A percentile compares a stretch with the other conserved stretches of the same genome.
Evolutionary conservation across 2,113 vertebrate genomes (phyloP).

Genomic region (Stegostoma tigrinum): DNA sequence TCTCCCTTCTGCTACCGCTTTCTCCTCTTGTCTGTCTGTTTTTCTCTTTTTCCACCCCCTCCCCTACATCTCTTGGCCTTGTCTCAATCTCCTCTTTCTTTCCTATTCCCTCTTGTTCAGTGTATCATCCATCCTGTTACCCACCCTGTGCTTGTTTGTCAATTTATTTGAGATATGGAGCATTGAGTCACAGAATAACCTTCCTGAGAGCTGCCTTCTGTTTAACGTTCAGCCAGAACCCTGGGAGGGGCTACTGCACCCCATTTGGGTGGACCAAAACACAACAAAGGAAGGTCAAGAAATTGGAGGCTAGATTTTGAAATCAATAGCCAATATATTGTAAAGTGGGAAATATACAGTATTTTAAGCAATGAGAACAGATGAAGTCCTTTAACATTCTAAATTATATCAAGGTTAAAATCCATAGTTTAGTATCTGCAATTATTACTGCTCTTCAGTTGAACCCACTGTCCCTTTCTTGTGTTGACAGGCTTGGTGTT

Average conservation of each 20-base stretch:
- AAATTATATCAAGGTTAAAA: conserved; percentile 3
- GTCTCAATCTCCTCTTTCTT: neutral
- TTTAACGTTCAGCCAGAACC: neutral
- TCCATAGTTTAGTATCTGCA: neutral
- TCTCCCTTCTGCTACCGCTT: neutral
- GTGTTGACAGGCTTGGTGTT: conserved; percentile 2
- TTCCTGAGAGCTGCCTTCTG: neutral
- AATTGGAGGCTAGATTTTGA: neutral
- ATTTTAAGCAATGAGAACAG: neutral
- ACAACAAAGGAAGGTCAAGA: neutral
- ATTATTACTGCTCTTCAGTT: neutral
- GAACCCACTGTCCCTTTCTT: neutral
- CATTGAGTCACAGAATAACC: neutral
- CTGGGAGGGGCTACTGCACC: neutral
- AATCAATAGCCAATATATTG: neutral
- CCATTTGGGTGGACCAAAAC: neutral
- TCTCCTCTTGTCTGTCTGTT: neutral
- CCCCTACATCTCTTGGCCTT: neutral
- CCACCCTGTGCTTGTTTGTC: too few species aligned
- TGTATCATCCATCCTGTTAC: too few species aligned
- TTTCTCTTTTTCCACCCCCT: neutral
- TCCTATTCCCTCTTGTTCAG: neutral
- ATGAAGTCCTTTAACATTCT: neutral
- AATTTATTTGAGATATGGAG: neutral
- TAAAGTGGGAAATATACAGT: neutral